Conservation (phyloP, 2,888 invertebrate species). For the Platerodrilus igneus region DNA sequence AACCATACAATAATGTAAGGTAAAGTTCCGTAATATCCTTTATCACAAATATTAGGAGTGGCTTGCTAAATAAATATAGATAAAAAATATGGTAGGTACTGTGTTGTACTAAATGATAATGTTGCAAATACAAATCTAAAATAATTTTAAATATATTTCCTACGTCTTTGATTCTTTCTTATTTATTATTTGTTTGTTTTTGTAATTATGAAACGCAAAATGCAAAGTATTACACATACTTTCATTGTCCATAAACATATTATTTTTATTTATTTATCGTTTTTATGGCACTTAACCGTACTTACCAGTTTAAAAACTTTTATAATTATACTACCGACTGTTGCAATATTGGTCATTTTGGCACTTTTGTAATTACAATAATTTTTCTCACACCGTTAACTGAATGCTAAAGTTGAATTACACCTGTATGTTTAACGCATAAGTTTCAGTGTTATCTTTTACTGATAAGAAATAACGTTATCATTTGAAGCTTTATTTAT, state of each 20-base stretch:
- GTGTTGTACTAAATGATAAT: too few relatives aligned
- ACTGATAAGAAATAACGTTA: constrained; percentile 19
- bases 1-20: too few relatives aligned
- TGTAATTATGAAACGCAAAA: too few relatives aligned
- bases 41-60: too few relatives aligned
- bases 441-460: constrained; percentile 11
- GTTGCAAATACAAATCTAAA: too few relatives aligned
- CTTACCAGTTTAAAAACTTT: constrained; percentile 81
- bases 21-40: too few relatives aligned
- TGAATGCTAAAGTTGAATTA: constrained; percentile 3
- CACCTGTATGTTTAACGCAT: constrained; percentile 19
- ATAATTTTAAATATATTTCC: too few relatives aligned
- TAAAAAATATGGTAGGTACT: too few relatives aligned
- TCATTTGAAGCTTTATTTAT: constrained; percentile 9
- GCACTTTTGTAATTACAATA: constrained; percentile 2
- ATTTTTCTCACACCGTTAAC: not conserved
- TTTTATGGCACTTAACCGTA: constrained; percentile 31
- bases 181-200: too few relatives aligned
- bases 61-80: too few relatives aligned
- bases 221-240: too few relatives aligned
- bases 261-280: constrained; percentile 4
- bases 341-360: constrained; percentile 76
- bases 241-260: constrained; percentile 3
- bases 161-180: too few relatives aligned
- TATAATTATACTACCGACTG: constrained; percentile 74